Base-by-base conservation (phyloP, 2,888 invertebrate genomes). In the Epinotia bilunana region DNA sequence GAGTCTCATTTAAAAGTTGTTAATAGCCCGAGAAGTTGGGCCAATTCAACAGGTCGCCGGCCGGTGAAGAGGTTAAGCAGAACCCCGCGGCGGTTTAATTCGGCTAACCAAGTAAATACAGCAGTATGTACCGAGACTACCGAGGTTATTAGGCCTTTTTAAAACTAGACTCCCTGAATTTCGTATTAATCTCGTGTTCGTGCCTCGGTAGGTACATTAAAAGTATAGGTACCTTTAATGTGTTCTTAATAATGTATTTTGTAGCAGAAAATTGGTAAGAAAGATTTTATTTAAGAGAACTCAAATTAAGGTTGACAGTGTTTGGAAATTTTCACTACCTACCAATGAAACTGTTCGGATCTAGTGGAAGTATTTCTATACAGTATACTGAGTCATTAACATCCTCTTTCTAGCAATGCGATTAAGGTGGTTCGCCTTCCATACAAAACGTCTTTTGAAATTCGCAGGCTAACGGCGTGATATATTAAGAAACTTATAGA, bases 31-130 rank as follows among this genome's bases (percentile, higher is more conserved):
- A 18, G 46, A 64, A 73, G 73, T 67, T 73, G 39, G 43, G 39
- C 20, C 33, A 18, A 70, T 64, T 74, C 74, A 74, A 74, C 74
- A 74, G 70, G 74, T 74, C 23, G 70, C 28, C 13, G 64, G 62
- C 33, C 16, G 53, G 46, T 9, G 63, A 20, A n/a, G 39, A 72
- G 63, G 57, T 23, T 49, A 58, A 72, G 46, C 72, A 46, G 23
- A 11, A 43, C 20, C 72, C 23, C 28, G 57, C n/a, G 39, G 46
- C 72, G 53, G 39, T 39, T 67, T 28, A 23, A 39, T 58, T 53
- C 43, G 12, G 63, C 3, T 7, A 7, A 4, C 39, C 1, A 1
- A 7, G 20, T 18, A 16, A 57, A 20, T 58, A 68, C 7, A 23
- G 39, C 39, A 18, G 9, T 43, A 58, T 23, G 9, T n/a, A 9